Evolutionary conservation across 2,113 vertebrate species (phyloP).

Genomic region (Oncorhynchus masou): DNA sequence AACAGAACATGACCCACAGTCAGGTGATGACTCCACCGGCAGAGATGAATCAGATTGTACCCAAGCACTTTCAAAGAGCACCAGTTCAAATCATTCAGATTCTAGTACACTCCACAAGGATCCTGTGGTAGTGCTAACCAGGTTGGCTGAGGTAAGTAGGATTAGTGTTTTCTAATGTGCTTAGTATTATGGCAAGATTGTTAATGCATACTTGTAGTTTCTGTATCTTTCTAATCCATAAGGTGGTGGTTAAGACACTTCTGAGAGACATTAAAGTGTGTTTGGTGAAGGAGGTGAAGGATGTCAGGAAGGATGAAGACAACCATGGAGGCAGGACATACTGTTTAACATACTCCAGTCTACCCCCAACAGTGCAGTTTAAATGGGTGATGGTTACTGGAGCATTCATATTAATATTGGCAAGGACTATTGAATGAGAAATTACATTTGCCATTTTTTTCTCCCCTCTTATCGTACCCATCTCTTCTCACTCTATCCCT

Average conservation of each 20-base stretch:
- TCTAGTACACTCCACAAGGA: too few relatives aligned
- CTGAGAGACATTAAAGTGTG: constrained; percentile 28
- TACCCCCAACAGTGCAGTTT: too few relatives aligned
- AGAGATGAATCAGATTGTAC: background rate
- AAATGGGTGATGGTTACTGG: too few relatives aligned
- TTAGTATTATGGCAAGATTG: too few relatives aligned
- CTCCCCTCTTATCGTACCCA: background rate
- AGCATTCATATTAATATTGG: too few relatives aligned
- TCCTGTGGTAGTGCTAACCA: too few relatives aligned
- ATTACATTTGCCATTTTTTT: too few relatives aligned
- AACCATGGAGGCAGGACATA: constrained; percentile 44
- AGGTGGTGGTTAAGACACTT: constrained; percentile 37
- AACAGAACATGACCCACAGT: background rate
- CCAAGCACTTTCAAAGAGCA: too few relatives aligned
- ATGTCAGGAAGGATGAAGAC: constrained; percentile 35
- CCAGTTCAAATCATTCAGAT: too few relatives aligned
- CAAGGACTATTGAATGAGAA: too few relatives aligned
- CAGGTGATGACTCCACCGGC: background rate
- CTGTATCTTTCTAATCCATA: background rate
- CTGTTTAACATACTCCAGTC: background rate
- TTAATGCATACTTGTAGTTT: background rate
- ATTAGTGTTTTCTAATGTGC: too few relatives aligned
- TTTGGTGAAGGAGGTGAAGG: constrained; percentile 46
- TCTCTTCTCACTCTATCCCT: constrained; percentile 20
- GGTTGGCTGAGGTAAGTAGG: too few relatives aligned